Evolutionary conservation across 2,113 vertebrate species (phyloP).

Genomic region (Trochalopteron elliotii): DNA sequence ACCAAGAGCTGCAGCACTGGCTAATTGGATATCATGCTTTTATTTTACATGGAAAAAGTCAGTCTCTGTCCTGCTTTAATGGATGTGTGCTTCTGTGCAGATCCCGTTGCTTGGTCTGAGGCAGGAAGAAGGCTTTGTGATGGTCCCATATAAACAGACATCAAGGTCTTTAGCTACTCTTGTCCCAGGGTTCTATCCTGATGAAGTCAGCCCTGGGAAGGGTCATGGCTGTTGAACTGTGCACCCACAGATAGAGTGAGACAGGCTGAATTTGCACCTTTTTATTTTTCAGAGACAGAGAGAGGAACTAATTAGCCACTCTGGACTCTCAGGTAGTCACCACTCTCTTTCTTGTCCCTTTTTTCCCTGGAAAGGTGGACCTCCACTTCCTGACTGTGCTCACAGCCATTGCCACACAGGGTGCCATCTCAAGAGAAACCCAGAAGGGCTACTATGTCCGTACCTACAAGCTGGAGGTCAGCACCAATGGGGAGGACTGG

Average conservation of each 20-base stretch:
- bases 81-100: not conserved
- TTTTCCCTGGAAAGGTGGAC: slow-evolving; percentile 82
- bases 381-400: slow-evolving; percentile 91
- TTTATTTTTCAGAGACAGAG: not conserved
- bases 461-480: slow-evolving; percentile 96
- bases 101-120: not conserved
- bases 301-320: not conserved
- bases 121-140: not conserved
- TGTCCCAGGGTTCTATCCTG: not conserved
- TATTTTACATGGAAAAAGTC: slow-evolving; percentile 4
- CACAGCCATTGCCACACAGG: slow-evolving; percentile 93
- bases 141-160: not conserved
- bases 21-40: slow-evolving; percentile 26
- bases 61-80: not conserved
- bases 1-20: not conserved
- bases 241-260: not conserved
- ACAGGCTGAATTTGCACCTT: not conserved
- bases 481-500: slow-evolving; percentile 98
- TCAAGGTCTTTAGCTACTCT: not conserved
- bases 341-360: not conserved
- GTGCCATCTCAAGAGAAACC: slow-evolving; percentile 92
- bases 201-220: not conserved
- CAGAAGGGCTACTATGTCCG: slow-evolving; percentile 92
- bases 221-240: not conserved
- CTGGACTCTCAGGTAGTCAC: not conserved